A percentile compares a stretch with the other conserved stretches of the same genome.
Conservation (phyloP, 2,888 invertebrate genomes). For the Icerya purchasi region DNA sequence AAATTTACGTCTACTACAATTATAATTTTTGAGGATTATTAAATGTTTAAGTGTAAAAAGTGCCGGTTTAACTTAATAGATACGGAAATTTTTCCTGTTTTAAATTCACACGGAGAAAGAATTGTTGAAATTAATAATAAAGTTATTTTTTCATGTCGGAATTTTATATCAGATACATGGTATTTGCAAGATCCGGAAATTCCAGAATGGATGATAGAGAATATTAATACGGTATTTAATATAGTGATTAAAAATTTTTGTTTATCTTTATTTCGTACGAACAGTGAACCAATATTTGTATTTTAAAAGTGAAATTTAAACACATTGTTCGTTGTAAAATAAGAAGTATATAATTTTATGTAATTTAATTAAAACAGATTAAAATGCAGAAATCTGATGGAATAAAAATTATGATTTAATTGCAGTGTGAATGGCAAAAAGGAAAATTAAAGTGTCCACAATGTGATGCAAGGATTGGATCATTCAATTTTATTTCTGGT, state of each 20-base stretch:
- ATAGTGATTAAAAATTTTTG: no score
- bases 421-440: slow-evolving; percentile 35
- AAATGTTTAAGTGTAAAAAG: slow-evolving; percentile 17
- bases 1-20: no score
- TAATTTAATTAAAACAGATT: no score
- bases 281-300: no score
- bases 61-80: slow-evolving; percentile 17
- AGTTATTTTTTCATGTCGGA: slow-evolving; percentile 17
- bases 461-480: slow-evolving; percentile 38
- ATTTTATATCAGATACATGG: slow-evolving; percentile 22
- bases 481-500: slow-evolving; percentile 42
- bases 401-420: no score
- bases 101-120: slow-evolving; percentile 16
- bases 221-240: slow-evolving; percentile 31
- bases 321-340: no score
- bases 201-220: slow-evolving; percentile 33
- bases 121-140: slow-evolving; percentile 13
- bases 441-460: slow-evolving; percentile 41
- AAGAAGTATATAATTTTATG: no score
- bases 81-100: slow-evolving; percentile 9
- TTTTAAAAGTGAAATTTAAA: no score
- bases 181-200: slow-evolving; percentile 34
- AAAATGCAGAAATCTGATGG: no score
- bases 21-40: no score
- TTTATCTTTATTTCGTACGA: no score